These are phyloP conservation scores for Pseudococcus jackbeardsleyi DNA, from an alignment of 2,888 invertebrate species.

Conservation along the genomic window DNA sequence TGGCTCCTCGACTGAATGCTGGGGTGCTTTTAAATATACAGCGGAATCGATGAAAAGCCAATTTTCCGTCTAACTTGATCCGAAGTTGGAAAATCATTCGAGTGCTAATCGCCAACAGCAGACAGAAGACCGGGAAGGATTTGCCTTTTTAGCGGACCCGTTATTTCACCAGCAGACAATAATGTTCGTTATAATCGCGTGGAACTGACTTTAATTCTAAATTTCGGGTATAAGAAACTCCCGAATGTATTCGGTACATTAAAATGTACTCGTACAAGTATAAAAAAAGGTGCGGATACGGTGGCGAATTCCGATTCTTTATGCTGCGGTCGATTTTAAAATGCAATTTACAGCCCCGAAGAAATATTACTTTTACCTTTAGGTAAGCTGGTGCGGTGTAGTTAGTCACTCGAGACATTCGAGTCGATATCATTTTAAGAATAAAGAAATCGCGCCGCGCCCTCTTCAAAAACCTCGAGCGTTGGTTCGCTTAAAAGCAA, in stretches of 20 bases:
- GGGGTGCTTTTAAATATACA: background rate
- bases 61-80: background rate
- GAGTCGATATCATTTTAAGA: background rate
- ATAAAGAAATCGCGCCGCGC: background rate
- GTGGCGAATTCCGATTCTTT: background rate
- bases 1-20: background rate
- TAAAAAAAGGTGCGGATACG: too few relatives aligned
- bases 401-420: background rate
- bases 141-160: too few relatives aligned
- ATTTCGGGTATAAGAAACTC: background rate
- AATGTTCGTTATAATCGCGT: too few relatives aligned
- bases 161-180: too few relatives aligned
- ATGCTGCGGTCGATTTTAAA: background rate
- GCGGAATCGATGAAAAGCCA: constrained; percentile 25
- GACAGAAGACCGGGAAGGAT: background rate
- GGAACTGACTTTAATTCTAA: too few relatives aligned
- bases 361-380: background rate
- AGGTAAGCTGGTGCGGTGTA: background rate
- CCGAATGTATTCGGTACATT: background rate
- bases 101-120: background rate
- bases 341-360: background rate
- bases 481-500: background rate
- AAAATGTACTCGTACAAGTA: too few relatives aligned
- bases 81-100: constrained; percentile 1
- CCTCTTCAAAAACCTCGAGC: background rate